Evolutionary conservation across 2,888 invertebrate species (phyloP).

Genomic region (Campoletis raptor): DNA sequence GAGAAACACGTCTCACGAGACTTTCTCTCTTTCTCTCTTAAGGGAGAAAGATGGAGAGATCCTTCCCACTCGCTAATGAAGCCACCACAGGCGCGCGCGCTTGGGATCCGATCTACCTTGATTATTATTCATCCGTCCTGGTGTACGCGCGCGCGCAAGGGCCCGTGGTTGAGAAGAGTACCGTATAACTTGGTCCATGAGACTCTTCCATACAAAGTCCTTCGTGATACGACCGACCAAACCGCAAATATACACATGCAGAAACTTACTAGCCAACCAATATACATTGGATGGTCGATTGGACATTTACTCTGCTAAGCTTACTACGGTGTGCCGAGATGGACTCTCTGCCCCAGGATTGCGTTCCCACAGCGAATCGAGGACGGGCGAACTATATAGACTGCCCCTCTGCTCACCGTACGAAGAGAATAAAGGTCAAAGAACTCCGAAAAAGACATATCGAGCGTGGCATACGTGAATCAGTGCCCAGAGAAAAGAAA

Average conservation of each 20-base stretch:
- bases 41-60: not conserved
- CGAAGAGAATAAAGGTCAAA: slow-evolving; percentile 3
- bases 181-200: slow-evolving; percentile 49
- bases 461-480: not conserved
- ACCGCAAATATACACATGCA: slow-evolving; percentile 8
- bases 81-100: slow-evolving; percentile 68
- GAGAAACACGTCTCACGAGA: slow-evolving; percentile 9
- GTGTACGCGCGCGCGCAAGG: slow-evolving; percentile 58
- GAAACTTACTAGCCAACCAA: slow-evolving; percentile 5
- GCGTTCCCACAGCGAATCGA: slow-evolving; percentile 61
- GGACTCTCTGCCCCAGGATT: slow-evolving; percentile 53
- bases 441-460: slow-evolving; percentile 35
- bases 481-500: not conserved
- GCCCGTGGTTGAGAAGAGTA: slow-evolving; percentile 52
- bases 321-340: slow-evolving; percentile 47
- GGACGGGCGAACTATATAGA: slow-evolving; percentile 66
- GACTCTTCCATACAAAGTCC: slow-evolving; percentile 58
- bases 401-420: slow-evolving; percentile 70
- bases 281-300: slow-evolving; percentile 20
- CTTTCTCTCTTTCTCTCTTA: slow-evolving; percentile 21
- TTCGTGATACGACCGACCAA: slow-evolving; percentile 57
- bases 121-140: slow-evolving; percentile 77
- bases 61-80: slow-evolving; percentile 70
- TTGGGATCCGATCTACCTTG: slow-evolving; percentile 75
- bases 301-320: slow-evolving; percentile 29